Conservation (phyloP, 2,113 vertebrate species). For the Platichthys stellatus region DNA sequence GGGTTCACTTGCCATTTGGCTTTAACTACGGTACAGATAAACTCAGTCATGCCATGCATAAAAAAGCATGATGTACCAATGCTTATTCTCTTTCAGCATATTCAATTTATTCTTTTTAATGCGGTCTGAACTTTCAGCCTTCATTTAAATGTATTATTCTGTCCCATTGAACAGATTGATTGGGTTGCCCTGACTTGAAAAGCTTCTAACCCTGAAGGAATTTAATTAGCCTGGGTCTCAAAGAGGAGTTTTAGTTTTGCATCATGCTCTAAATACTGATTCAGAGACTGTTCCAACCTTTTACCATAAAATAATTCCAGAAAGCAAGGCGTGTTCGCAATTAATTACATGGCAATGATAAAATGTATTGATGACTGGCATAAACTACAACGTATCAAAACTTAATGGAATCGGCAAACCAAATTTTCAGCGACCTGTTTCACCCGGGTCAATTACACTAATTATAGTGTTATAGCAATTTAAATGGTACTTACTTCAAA, state of each 20-base stretch:
- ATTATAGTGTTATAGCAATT: conserved; percentile 19
- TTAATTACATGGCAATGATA: neutral
- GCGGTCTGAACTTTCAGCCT: conserved; percentile 14
- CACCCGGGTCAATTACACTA: neutral
- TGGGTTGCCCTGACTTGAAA: conserved; percentile 14
- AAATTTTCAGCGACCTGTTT: neutral
- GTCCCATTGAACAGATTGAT: conserved; percentile 38
- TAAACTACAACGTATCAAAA: neutral
- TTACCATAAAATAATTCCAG: neutral
- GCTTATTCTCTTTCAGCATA: conserved; percentile 2
- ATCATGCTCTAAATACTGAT: conserved; percentile 7
- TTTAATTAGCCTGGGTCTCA: conserved; percentile 45
- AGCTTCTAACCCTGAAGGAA: conserved; percentile 40
- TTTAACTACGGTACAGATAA: neutral
- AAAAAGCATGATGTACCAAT: neutral
- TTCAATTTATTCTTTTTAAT: conserved; percentile 17
- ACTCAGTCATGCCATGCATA: neutral
- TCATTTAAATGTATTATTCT: conserved; percentile 33
- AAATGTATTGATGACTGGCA: neutral
- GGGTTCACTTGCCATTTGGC: too few relatives aligned
- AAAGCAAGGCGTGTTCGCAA: neutral
- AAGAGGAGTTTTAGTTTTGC: conserved; percentile 14
- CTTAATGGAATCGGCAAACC: neutral
- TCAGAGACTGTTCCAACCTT: neutral
- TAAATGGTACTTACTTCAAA: conserved; percentile 41